Conservation (phyloP, 2,797 vertebrate species). For the Acrocephalus scirpaceus region DNA sequence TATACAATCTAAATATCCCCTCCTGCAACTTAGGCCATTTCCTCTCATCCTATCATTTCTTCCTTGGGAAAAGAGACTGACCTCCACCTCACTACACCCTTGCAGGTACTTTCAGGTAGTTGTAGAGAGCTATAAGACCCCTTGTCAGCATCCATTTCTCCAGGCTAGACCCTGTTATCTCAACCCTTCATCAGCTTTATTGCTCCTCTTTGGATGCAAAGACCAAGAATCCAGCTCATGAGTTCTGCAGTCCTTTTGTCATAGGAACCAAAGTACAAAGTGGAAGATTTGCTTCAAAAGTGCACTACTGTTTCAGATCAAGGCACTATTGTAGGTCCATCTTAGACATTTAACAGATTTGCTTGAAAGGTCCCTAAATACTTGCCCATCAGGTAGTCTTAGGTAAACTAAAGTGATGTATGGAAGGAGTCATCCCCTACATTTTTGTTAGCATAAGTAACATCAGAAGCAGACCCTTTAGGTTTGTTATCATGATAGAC, state of each 20-base stretch:
- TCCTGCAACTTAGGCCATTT: rapidly evolving
- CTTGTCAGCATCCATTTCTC: neutral
- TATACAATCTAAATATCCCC: neutral
- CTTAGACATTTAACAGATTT: neutral
- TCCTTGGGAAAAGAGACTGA: neutral
- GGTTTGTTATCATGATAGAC: neutral
- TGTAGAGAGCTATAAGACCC: neutral
- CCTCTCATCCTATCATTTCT: neutral
- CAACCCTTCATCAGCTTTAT: neutral
- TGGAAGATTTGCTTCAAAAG: neutral
- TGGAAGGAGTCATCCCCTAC: neutral
- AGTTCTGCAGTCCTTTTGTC: neutral
- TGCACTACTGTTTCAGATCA: neutral
- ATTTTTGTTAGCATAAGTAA: rapidly evolving
- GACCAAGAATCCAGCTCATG: neutral
- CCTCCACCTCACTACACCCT: too few species aligned
- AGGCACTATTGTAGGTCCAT: neutral
- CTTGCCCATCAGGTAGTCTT: neutral
- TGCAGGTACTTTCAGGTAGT: neutral
- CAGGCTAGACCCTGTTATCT: neutral
- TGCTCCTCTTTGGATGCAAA: neutral
- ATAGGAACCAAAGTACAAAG: neutral
- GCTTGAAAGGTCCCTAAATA: neutral
- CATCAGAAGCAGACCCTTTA: neutral
- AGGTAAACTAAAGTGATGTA: neutral